Base-by-base conservation (phyloP, 2,797 vertebrate genomes). In the Gobionotothen gibberifrons region DNA sequence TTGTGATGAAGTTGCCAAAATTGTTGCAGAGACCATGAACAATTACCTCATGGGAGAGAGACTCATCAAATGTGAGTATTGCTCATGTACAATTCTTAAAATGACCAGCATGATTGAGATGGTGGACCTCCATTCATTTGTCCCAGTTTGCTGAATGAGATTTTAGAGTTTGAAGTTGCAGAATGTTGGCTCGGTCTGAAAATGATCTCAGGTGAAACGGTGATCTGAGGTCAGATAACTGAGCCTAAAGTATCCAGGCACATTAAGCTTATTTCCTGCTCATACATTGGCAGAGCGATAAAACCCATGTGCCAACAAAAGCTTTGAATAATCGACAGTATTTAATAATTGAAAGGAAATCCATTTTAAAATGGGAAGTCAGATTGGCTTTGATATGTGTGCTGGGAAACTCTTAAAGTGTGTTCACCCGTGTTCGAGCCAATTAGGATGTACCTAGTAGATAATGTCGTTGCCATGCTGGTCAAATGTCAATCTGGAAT, bases 1-100 rank as follows among this genome's bases (percentile, higher is more conserved):
- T 2, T 98, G 94, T 4, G 96, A 98, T 13, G 98, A 99, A 7
- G 97, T 99, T 10, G 98, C 98, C 19, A 96, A 94, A 85, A 98
- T 99, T 2, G 98, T 97, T 9, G 97, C 96, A 4, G 96, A 98
- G 69, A 99, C 98, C 0, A 99, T 99, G 98, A 95, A 98, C 90
- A 99, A 99, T 82, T 99, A 99, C 75, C 94, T 99, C 3, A 97
- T 99, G 86, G 96, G 95, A 52, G 97, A 98, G 90, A 93, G 96
- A 36, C 92, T 99, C 39, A 92, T 99, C 2, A 95, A 98, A 82
- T 98, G 97, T 99, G 76, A 96, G 97, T 88, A 69, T 53, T 43
- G 6, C 12, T 6, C 39, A 9, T 0, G 1, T 42, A 3, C 14
- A 56, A 9, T 15, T 44, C 10, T 43, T 11, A 26, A 15, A 5